Conservation (phyloP, 2,888 invertebrate species). For the Drosophila cognata region DNA sequence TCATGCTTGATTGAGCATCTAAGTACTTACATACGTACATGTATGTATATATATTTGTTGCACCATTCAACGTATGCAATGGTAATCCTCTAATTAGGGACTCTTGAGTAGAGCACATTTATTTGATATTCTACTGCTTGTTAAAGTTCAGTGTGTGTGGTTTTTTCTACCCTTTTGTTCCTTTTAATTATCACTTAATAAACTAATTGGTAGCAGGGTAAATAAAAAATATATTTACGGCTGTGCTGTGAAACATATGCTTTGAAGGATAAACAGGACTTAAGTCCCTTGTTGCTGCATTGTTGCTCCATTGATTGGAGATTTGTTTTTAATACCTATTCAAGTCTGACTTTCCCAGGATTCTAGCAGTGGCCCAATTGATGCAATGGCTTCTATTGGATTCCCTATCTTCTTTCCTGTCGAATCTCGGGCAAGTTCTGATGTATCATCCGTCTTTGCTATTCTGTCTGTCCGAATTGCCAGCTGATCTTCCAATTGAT, state of each 20-base stretch:
- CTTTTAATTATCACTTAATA: not conserved
- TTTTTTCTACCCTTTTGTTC: not conserved
- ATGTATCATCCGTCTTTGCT: not conserved
- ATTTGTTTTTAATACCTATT: not conserved
- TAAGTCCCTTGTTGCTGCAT: not conserved
- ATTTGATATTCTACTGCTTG: not conserved
- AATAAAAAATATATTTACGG: not conserved
- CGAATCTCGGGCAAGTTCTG: not conserved
- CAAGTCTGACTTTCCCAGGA: not conserved
- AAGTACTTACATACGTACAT: too few species aligned
- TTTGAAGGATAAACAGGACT: not conserved
- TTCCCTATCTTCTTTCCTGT: not conserved
- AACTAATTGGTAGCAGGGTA: not conserved
- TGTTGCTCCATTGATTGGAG: not conserved
- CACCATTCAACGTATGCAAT: not conserved
- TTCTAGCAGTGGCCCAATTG: not conserved
- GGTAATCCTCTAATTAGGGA: not conserved
- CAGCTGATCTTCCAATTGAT: constrained; percentile 24
- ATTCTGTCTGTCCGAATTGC: constrained; percentile 36
- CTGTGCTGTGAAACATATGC: not conserved
- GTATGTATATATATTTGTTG: not conserved
- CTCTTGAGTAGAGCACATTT: not conserved
- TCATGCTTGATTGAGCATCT: not conserved
- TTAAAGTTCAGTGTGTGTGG: not conserved
- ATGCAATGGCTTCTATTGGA: not conserved